Conservation (phyloP, 2,113 vertebrate species). For the Heliornis fulica region DNA sequence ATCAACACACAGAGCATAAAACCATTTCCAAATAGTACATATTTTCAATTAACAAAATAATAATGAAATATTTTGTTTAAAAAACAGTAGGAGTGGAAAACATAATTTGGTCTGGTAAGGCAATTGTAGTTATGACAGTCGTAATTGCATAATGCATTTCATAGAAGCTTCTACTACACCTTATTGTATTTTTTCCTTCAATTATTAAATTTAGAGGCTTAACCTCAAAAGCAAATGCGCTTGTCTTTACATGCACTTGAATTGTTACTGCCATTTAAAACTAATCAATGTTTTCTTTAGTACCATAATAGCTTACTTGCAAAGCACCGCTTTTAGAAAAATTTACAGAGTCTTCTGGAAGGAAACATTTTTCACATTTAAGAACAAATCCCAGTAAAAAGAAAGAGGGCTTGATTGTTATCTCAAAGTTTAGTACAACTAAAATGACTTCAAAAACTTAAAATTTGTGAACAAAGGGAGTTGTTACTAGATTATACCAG, state of each 20-base stretch:
- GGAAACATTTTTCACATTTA: slow-evolving; percentile 10
- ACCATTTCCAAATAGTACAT: not conserved
- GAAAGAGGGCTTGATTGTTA: not conserved
- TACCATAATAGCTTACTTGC: slow-evolving; percentile 67
- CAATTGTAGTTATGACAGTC: not conserved
- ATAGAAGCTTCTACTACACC: not conserved
- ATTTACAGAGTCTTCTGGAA: not conserved
- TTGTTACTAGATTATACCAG: not conserved
- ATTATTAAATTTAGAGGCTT: slow-evolving; percentile 57
- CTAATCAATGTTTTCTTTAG: slow-evolving; percentile 72
- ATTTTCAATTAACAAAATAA: not conserved
- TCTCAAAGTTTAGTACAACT: not conserved
- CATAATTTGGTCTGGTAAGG: not conserved
- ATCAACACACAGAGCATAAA: not conserved
- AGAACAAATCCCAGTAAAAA: not conserved
- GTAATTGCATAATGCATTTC: not conserved
- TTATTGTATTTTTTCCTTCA: slow-evolving; percentile 45
- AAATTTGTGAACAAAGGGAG: not conserved
- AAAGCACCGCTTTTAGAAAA: slow-evolving; percentile 55
- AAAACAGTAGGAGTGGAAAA: not conserved
- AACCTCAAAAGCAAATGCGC: slow-evolving; percentile 40
- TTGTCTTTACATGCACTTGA: slow-evolving; percentile 56
- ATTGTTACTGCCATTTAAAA: slow-evolving; percentile 66
- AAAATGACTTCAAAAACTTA: not conserved
- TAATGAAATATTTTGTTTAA: not conserved